These are phyloP conservation scores for Mustela lutreola DNA, from an alignment of 2,113 vertebrate species.

Conservation along the genomic window DNA sequence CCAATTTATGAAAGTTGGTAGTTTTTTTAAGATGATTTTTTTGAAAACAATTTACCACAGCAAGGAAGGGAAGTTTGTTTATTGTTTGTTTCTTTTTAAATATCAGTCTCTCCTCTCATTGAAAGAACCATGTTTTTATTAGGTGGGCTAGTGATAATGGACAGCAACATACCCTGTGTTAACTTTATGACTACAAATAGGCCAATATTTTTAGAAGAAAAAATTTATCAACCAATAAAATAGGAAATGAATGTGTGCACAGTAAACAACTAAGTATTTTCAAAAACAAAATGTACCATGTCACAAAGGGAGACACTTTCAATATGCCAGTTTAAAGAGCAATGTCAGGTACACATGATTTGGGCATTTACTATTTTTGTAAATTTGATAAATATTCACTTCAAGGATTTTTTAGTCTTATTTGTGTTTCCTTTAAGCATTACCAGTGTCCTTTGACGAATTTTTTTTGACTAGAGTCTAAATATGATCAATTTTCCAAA, in stretches of 20 bases:
- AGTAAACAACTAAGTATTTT: neutral
- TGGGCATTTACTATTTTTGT: neutral
- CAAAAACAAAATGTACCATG: neutral
- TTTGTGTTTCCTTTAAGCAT: neutral
- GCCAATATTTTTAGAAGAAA: neutral
- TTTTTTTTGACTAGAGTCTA: neutral
- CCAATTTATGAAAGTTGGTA: constrained; percentile 73
- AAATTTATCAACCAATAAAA: neutral
- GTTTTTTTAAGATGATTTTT: constrained; percentile 83
- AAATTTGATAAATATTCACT: neutral
- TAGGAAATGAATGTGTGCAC: neutral
- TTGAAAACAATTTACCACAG: constrained; percentile 75
- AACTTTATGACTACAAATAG: constrained; percentile 49
- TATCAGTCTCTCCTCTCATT: constrained; percentile 42
- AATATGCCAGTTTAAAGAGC: neutral
- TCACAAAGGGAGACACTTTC: neutral
- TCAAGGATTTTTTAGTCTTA: neutral
- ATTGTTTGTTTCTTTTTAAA: neutral
- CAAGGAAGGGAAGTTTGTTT: constrained; percentile 41
- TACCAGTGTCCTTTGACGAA: neutral
- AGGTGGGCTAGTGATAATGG: constrained; percentile 18
- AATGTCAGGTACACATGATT: neutral
- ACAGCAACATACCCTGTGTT: constrained; percentile 33
- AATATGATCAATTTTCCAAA: neutral
- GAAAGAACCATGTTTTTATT: constrained; percentile 59